Evolutionary conservation across 2,888 invertebrate species (phyloP).

Genomic region (Leucophora obtusa): DNA sequence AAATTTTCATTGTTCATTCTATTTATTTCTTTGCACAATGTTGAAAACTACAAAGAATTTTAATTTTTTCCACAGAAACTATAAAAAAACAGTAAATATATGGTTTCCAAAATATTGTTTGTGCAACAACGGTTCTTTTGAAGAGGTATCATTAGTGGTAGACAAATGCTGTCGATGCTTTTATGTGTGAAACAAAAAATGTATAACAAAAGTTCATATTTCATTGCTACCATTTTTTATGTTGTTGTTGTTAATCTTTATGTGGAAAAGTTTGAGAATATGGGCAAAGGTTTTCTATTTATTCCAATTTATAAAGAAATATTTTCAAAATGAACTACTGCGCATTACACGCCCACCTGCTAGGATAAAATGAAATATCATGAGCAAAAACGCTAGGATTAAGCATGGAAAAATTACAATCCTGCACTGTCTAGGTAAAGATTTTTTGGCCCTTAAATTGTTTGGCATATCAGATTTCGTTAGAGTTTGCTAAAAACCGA

Average conservation of each 20-base stretch:
- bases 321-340: too few species aligned
- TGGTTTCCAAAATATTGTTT: constrained; percentile 22
- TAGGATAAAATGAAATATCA: too few species aligned
- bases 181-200: not conserved
- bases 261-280: not conserved
- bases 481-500: too few species aligned
- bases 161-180: constrained; percentile 23
- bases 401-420: too few species aligned
- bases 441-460: too few species aligned
- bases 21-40: constrained; percentile 14
- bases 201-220: constrained; percentile 3
- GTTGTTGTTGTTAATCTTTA: not conserved
- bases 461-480: too few species aligned
- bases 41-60: constrained; percentile 8
- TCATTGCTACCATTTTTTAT: not conserved
- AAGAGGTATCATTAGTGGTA: constrained; percentile 28
- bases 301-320: too few species aligned
- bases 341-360: too few species aligned
- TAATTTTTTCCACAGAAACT: constrained; percentile 6
- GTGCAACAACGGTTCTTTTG: constrained; percentile 12
- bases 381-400: too few species aligned
- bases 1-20: constrained; percentile 14
- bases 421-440: too few species aligned
- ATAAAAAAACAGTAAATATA: not conserved
- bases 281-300: not conserved